Conservation (phyloP, 37 sponge, comb jelly and placozoan genomes). For the Hormiphora californensis region DNA sequence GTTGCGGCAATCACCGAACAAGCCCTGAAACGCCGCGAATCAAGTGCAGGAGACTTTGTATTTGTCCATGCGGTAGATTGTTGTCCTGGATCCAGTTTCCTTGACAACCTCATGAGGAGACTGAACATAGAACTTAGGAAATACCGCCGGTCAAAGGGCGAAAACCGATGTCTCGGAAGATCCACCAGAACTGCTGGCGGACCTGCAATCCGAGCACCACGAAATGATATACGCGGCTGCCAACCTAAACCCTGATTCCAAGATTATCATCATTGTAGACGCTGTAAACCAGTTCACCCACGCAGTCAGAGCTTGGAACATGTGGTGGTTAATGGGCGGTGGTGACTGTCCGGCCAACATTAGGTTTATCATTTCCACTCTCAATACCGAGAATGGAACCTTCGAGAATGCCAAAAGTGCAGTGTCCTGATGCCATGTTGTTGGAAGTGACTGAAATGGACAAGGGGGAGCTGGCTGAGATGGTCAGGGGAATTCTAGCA, state of each 20-base stretch:
- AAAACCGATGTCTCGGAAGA: neutral
- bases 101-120: conserved; percentile 31
- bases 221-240: neutral
- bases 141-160: neutral
- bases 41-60: neutral
- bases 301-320: neutral
- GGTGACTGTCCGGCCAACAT: neutral
- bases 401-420: neutral
- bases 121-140: neutral
- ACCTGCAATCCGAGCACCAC: conserved; percentile 21
- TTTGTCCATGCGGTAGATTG: conserved; percentile 40
- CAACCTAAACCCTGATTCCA: neutral
- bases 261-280: conserved; percentile 39
- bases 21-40: neutral
- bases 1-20: conserved; percentile 1
- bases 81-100: conserved; percentile 29
- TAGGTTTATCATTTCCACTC: conserved; percentile 23
- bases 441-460: neutral
- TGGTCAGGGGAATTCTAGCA: conserved; percentile 8
- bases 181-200: conserved; percentile 11
- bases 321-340: conserved; percentile 46
- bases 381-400: neutral
- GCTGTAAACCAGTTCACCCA: conserved; percentile 43
- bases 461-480: conserved; percentile 7
- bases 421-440: neutral